Base-by-base conservation (phyloP, 1,140 invertebrate genomes). In the Dreissena rostriformis region DNA sequence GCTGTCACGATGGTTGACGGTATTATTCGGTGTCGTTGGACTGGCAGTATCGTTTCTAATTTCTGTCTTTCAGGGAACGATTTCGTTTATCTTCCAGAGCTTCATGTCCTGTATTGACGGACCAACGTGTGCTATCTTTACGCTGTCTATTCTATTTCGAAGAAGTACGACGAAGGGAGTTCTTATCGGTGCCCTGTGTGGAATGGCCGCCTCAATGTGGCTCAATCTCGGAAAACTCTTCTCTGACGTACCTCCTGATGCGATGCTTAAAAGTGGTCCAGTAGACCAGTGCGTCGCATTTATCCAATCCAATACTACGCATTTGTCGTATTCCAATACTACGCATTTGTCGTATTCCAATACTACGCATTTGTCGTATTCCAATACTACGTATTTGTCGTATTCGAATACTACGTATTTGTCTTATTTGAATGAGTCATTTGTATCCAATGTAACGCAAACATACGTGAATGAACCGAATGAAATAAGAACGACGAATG, bases 121-220 rank as follows among this genome's bases (percentile, higher is more conserved):
- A 28, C 67, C 67, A 26, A 68, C 29, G 15, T 26, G 24, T 8
- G 24, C 67, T 7, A 28, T 51, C n/a, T 77, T 28, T 77, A 65
- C 29, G 6, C 61, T 77, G n/a, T 65, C 75, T 12, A 12, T 51
- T 19, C 14, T 65, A 29, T 67, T 17, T 10, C 17, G 51, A 17
- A 24, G 63, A 51, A 14, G n/a, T 24, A 77, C 75, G 8, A 65
- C 74, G 11, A 63, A 28, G 19, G 74, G 74, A 7, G 15, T 76
- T 24, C n/a, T 65, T 10, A 39, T 39, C 17, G 63, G 75, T 22
- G 0, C 39, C 4, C 15, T 77, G 12, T 66, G 61, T 66, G 49
- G 75, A 22, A 55, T 24, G 19, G 61, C 63, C n/a, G 11, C 66
- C 6, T 14, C 63, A 11, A 22, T 66, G n/a, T 77, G 75, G 75